Conservation (phyloP, 2,888 invertebrate species). For the Clivina fossor region DNA sequence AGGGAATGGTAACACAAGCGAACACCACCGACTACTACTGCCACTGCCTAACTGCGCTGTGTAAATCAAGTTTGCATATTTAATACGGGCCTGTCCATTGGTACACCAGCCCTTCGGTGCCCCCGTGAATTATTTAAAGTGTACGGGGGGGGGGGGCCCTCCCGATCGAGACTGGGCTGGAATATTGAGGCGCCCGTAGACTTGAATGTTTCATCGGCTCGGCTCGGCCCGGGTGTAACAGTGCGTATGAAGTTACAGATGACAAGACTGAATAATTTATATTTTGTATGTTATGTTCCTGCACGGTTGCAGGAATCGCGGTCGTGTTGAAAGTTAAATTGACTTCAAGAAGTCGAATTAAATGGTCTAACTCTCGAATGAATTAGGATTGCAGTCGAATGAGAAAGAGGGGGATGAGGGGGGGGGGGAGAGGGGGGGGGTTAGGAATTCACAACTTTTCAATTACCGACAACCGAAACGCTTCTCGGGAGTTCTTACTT, state of each 20-base stretch:
- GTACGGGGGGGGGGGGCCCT: not conserved
- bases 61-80: slow-evolving; percentile 46
- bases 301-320: too few relatives aligned
- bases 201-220: slow-evolving; percentile 23
- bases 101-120: slow-evolving; percentile 13
- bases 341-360: slow-evolving; percentile 12
- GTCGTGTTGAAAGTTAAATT: slow-evolving; percentile 23
- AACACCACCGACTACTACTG: too few relatives aligned
- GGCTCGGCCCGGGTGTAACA: slow-evolving; percentile 20
- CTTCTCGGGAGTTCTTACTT: too few relatives aligned
- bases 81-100: slow-evolving; percentile 21
- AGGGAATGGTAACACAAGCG: too few relatives aligned
- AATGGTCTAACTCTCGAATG: slow-evolving; percentile 5
- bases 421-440: not conserved
- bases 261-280: slow-evolving; percentile 16
- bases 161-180: slow-evolving; percentile 30
- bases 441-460: slow-evolving; percentile 14
- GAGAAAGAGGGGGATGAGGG: not conserved
- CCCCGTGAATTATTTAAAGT: slow-evolving; percentile 22
- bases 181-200: slow-evolving; percentile 27
- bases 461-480: too few relatives aligned
- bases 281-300: too few relatives aligned
- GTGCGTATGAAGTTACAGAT: slow-evolving; percentile 27
- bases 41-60: slow-evolving; percentile 32
- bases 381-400: too few relatives aligned